Percentiles rank a stretch among this genome's conserved stretches.
phyloP scores from a whole-genome alignment of 1,140 invertebrate species.

The Anoplophora glabripennis region DNA sequence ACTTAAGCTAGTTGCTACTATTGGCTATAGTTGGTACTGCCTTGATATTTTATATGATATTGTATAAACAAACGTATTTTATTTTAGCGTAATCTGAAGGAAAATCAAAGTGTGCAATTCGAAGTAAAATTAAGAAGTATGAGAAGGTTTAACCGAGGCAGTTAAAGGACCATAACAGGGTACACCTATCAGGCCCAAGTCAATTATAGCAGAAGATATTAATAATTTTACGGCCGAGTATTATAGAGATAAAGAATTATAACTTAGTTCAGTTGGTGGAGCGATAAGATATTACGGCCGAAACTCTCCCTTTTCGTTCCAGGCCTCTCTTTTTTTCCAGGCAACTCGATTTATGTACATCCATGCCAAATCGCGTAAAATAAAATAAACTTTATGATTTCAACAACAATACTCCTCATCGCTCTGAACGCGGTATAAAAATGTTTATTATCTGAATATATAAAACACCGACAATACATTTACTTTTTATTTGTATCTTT shows the following conservation, averaged over 20 bases:
- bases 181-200: conserved; percentile 41
- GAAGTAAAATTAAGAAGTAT: no score
- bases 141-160: conserved; percentile 9
- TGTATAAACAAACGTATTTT: no score
- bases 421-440: conserved; percentile 32
- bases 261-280: conserved; percentile 39
- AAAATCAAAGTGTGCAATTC: no score
- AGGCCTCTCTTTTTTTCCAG: conserved; percentile 23
- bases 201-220: conserved; percentile 45
- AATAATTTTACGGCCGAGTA: conserved; percentile 44
- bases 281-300: conserved; percentile 25
- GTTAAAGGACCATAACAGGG: conserved; percentile 40
- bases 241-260: conserved; percentile 45
- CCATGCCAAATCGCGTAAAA: conserved; percentile 20
- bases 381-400: conserved; percentile 28
- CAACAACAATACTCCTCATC: conserved; percentile 31
- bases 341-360: conserved; percentile 35
- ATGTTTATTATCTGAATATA: conserved; percentile 29
- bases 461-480: conserved; percentile 26
- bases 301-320: conserved; percentile 8
- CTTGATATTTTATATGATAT: no score
- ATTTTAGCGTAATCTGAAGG: no score
- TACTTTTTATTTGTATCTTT: conserved; percentile 31
- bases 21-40: no score
- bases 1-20: no score